Evolutionary conservation across 2,797 vertebrate genomes (phyloP).

Genomic region (Dendrocincla fuliginosa): DNA sequence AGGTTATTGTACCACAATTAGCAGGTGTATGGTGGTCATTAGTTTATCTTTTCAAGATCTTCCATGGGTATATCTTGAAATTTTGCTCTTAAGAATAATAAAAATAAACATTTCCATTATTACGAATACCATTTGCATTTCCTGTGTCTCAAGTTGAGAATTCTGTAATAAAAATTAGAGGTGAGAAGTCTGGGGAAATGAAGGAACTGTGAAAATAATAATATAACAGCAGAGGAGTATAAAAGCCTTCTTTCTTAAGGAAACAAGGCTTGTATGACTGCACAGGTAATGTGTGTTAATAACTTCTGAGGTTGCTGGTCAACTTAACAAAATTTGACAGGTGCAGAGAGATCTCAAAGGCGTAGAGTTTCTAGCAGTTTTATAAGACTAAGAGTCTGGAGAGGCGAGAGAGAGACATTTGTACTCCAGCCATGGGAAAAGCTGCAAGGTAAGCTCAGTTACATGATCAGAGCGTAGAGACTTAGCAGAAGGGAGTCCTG

Average conservation of each 20-base stretch:
- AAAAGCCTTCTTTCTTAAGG: background rate
- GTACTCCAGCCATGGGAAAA: background rate
- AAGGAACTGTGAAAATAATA: background rate
- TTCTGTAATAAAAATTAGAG: background rate
- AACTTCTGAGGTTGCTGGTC: background rate
- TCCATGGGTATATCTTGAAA: conserved; percentile 11
- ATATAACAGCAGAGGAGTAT: background rate
- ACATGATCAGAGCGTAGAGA: background rate
- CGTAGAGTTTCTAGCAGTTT: background rate
- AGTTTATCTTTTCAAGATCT: conserved; percentile 44
- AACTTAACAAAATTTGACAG: background rate
- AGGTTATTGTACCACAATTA: conserved; percentile 10
- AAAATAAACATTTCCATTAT: conserved; percentile 15
- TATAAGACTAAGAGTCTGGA: background rate
- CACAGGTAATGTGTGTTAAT: background rate
- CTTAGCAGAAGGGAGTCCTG: background rate
- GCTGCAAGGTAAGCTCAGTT: background rate
- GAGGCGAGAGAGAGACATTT: background rate
- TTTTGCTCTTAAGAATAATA: conserved; percentile 52
- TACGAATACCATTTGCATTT: background rate
- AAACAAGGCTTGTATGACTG: background rate
- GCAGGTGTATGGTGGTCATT: conserved; percentile 49
- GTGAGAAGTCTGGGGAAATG: background rate
- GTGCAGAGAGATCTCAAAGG: background rate
- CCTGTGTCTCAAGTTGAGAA: conserved; percentile 1